Percentiles rank a stretch among this genome's conserved stretches.
phyloP scores from a whole-genome alignment of 2,797 vertebrate species.

The Capromys pilorides region DNA sequence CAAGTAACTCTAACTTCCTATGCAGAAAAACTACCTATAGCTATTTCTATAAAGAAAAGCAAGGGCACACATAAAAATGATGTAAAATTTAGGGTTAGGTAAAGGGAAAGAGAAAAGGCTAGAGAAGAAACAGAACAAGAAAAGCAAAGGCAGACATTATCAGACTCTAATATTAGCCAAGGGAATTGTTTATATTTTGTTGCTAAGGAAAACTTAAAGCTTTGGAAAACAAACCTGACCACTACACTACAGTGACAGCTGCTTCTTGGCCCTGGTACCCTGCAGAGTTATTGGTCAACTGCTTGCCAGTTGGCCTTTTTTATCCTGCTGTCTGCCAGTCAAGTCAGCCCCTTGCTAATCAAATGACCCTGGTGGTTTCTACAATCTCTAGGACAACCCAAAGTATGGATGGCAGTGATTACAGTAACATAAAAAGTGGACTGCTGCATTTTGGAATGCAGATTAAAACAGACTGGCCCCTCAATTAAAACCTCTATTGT shows the following conservation, averaged over 20 bases:
- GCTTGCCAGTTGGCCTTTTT: constrained; percentile 67
- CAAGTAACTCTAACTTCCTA: neutral
- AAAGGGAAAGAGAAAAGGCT: neutral
- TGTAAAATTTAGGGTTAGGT: neutral
- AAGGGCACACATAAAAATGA: neutral
- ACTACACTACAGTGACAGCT: constrained; percentile 81
- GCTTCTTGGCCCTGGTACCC: constrained; percentile 72
- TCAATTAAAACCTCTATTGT: neutral
- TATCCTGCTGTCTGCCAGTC: constrained; percentile 55
- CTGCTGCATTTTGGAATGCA: neutral
- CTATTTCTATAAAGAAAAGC: neutral
- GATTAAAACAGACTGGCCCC: neutral
- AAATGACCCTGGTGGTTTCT: constrained; percentile 14
- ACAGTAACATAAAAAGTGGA: neutral
- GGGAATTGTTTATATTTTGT: constrained; percentile 83
- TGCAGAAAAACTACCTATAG: neutral
- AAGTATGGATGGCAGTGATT: neutral
- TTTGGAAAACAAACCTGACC: constrained; percentile 81
- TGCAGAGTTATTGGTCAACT: constrained; percentile 77
- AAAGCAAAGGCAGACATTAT: constrained; percentile 62
- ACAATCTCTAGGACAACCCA: neutral
- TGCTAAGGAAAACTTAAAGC: constrained; percentile 83
- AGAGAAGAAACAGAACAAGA: neutral
- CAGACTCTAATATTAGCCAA: constrained; percentile 83
- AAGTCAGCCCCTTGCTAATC: constrained; percentile 46